Base-by-base conservation (phyloP, 1,140 invertebrate species). In the Heliconius melpomene region DNA sequence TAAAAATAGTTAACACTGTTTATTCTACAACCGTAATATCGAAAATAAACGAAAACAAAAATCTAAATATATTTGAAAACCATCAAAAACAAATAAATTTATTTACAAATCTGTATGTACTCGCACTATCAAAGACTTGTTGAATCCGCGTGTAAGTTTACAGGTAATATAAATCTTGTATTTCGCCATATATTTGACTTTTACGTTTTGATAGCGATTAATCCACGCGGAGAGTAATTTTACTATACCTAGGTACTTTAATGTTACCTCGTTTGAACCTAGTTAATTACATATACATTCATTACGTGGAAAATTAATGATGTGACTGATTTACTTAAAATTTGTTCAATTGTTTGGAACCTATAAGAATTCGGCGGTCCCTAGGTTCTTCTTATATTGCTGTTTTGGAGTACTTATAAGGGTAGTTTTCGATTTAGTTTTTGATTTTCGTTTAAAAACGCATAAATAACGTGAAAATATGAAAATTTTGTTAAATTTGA, bases 141-240 rank as follows among this genome's bases (percentile, higher is more conserved):
- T 46, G 46, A 46, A 73, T 73, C 72, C 36, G 72, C 26, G 50
- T 74, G 26, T 72, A 46, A 82, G 79, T 87, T 88, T 88, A 87
- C 84, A 83, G 77, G 82, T 81, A 79, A 78, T 86, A 86, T 91
- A 89, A 91, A 92, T 90, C 88, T 88, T 81, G 79, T 26, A 83
- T 87, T 87, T 84, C 84, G 80, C 84, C 83, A 84, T 77, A 82
- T 82, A 82, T 83, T 86, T 71, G 88, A 90, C 89, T 91, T 91
- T 90, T 89, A 92, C 84, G 88, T 91, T 91, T 89, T 46, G 88
- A 91, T 91, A 90, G 89, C 86, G 73, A 80, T 83, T 81, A 77
- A 80, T 90, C 88, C 87, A 87, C 81, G 86, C 84, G 83, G 26
- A 26, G 57, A 81, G 18, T 75, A 75, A 38, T 57, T 36, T 75